Evolutionary conservation across 2,113 vertebrate species (phyloP), one percentile per base, ranked within the genome.

Genomic region (Mesitornis unicolor): DNA sequence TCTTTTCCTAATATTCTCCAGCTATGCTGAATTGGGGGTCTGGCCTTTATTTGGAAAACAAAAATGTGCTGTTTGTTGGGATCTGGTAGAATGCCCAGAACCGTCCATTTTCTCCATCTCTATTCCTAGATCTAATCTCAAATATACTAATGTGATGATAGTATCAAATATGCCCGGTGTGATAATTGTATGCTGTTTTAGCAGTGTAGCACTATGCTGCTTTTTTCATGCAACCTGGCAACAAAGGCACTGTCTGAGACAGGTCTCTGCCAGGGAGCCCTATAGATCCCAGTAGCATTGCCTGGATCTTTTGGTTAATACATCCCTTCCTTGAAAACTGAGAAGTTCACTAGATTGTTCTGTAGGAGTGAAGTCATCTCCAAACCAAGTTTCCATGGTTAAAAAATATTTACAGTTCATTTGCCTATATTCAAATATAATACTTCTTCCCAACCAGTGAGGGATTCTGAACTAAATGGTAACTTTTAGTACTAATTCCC

Each of bases 361-460:
- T 85, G 24, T 29, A 77, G 40, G 13, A 87, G 31, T 79, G 61
- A 93, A 84, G 48, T 76, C 70, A 87, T 51, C 36, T 40, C 10
- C 8, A 77, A 86, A 80, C 7, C 17, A 25, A 70, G 76, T 90
- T 94, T 86, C 86, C 76, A 76, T 73, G 50, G 76, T 86, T 86
- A 57, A 81, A 80, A 92, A 90, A 80, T 69, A 92, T 86, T 93
- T 94, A 60, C 43, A 40, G 24, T 48, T 79, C 12, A 75, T 92
- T 95, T 80, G 18, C n/a, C 8, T 92, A 84, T 95, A 92, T 71
- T 90, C 43, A 94, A 85, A 88, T 80, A 69, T 16, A 57, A 18
- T 61, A 33, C 16, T 88, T 85, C 74, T 85, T 73, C 75, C 16
- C 31, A 75, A 43, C 0, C 28, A 76, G 19, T 43, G 56, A 76